Evolutionary conservation across 2,888 invertebrate genomes (phyloP).

Genomic region (Cactoblastis cactorum): DNA sequence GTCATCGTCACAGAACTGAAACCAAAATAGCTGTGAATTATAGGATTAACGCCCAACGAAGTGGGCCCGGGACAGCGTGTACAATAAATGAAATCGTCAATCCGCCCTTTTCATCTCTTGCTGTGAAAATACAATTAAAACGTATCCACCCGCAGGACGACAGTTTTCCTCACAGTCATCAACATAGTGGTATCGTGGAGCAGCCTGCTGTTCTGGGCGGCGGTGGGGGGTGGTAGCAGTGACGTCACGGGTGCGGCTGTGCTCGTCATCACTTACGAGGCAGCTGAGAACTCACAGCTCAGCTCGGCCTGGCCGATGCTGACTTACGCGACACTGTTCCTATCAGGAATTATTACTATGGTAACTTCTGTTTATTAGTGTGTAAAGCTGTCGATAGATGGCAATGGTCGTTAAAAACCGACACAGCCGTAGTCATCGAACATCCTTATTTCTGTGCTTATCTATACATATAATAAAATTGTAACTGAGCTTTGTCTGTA

Average conservation of each 20-base stretch:
- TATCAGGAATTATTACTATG: constrained; percentile 57
- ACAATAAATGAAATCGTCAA: no score
- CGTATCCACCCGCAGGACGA: constrained; percentile 39
- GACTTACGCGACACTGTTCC: constrained; percentile 39
- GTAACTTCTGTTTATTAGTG: constrained; percentile 31
- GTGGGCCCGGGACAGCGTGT: no score
- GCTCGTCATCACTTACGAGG: constrained; percentile 43
- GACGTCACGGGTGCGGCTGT: constrained; percentile 38
- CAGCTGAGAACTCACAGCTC: constrained; percentile 32
- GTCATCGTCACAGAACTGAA: no score
- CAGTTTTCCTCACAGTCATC: constrained; percentile 37
- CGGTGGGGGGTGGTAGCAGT: constrained; percentile 34
- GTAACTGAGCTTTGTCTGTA: no score
- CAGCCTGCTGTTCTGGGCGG: constrained; percentile 53
- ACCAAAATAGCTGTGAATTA: no score
- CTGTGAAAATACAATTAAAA: no score
- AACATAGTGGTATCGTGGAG: constrained; percentile 51
- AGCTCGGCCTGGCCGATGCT: constrained; percentile 45
- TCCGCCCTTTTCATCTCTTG: no score
- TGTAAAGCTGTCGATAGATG: neutral
- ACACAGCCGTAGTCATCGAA: no score
- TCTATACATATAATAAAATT: no score
- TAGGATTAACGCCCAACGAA: no score
- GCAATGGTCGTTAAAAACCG: neutral
- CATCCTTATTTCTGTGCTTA: no score